Evolutionary conservation across 2,113 vertebrate genomes (phyloP).

Genomic region (Cairina moschata): DNA sequence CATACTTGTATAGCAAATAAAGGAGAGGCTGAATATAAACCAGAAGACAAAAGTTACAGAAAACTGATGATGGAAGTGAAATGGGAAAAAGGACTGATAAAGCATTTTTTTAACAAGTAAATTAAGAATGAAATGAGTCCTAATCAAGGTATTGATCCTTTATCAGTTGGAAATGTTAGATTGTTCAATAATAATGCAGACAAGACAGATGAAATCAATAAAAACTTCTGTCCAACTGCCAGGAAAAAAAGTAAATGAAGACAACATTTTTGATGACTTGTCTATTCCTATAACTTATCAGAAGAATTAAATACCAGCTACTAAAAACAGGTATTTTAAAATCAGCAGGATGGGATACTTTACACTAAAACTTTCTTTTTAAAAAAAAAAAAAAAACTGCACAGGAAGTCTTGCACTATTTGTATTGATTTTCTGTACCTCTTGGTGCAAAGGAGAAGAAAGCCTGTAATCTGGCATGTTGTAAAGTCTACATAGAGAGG

Average conservation of each 20-base stretch:
- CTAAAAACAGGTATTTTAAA: constrained; percentile 11
- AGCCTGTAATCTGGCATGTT: not conserved
- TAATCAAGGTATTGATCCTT: constrained; percentile 2
- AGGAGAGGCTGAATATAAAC: not conserved
- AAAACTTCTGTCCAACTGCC: not conserved
- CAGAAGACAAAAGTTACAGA: not conserved
- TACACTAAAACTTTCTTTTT: not conserved
- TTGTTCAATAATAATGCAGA: constrained; percentile 34
- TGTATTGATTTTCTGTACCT: not conserved
- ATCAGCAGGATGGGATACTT: not conserved
- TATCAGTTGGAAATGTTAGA: constrained; percentile 9
- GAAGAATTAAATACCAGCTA: not conserved
- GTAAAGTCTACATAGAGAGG: not conserved
- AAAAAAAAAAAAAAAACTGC: not conserved
- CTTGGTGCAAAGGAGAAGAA: not conserved
- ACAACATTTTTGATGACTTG: constrained; percentile 7
- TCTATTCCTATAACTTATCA: not conserved
- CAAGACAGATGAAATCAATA: constrained; percentile 35
- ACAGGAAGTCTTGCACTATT: not conserved
- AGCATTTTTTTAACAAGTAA: not conserved
- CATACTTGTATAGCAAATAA: not conserved
- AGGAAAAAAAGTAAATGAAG: not conserved
- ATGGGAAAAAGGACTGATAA: not conserved
- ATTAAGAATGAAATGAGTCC: not conserved
- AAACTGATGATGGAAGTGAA: not conserved